Evolutionary conservation across 2,113 vertebrate species (phyloP), one percentile per base, ranked within the genome.

Genomic region (Scophthalmus maximus): DNA sequence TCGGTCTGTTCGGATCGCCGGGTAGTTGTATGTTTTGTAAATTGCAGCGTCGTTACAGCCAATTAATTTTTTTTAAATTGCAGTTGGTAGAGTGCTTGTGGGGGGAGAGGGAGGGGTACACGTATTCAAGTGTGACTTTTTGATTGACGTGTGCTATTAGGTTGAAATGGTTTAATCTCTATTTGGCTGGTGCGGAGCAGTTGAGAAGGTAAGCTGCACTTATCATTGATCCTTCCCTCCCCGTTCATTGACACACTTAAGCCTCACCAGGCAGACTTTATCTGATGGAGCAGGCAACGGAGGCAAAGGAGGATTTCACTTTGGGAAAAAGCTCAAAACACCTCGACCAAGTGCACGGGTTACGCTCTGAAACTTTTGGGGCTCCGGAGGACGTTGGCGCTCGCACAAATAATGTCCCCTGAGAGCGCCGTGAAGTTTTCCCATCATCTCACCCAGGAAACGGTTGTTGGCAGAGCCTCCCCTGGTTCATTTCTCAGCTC

Each of bases 241-340:
- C 73, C 64, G 53, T 81, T 89, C 87, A 89, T 86, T 89, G 90
- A 92, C 89, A 91, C 84, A 88, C 87, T 88, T 90, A 90, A 91
- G 81, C 83, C 84, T 83, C 73, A 15, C 81, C 80, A 81, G 79
- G 83, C 72, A 73, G 78, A 81, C 82, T 73, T 91, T 83, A 87
- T 91, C 88, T 87, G 81, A 91, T 88, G 61, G 52, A 82, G 67
- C 61, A 79, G 76, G 78, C 82, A 88, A 79, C 71, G 66, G 76
- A 87, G 76, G 86, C 66, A 69, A 78, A 76, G 72, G 73, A 86
- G 86, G 78, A 87, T 88, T 90, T 88, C 59, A 88, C 82, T 76
- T 79, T 70, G 47, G 65, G 81, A 82, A 83, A 34, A 82, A 32
- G 60, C 79, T 86, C 49, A 60, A 60, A 82, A 79, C 72, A 79